Evolutionary conservation across 2,797 vertebrate species (phyloP), one percentile per base, ranked within the genome.

Genomic region (Mastacembelus armatus): DNA sequence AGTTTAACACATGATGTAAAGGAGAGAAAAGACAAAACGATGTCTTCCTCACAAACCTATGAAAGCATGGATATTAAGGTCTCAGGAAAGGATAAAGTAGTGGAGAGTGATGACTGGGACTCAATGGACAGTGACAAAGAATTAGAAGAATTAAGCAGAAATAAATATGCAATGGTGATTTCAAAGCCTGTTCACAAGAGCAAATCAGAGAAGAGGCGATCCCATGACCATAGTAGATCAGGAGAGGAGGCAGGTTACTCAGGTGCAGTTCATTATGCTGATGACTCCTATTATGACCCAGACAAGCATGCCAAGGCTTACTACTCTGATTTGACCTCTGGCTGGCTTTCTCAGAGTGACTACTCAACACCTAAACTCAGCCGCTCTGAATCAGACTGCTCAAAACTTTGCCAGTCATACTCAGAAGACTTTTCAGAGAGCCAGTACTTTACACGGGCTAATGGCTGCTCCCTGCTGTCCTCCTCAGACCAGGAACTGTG

Each of bases 41-140:
- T 99, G 76, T 92, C 96, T 62, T 95, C 96, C 8, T 99, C 98
- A 21, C 98, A 99, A 91, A 99, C 98, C 0, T 99, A 99, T 6
- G 98, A 99, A 86, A 99, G 97, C 86, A 99, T 99, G 97, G 96
- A 99, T 74, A 96, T 98, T 77, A 98, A 97, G 68, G 75, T 95
- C 77, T 92, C 95, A 68, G 89, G 91, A 4, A 90, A 94, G 63
- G 97, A 98, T 32, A 96, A 95, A 91, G 86, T 86, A 80, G 86
- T 84, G 8, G 96, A 96, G 85, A 93, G 95, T 48, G 95, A 94
- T 67, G 93, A 94, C 63, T 98, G 96, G 97, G 96, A 95, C 71
- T 97, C 95, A 21, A 95, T 96, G 89, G 95, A 96, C 86, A 98
- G 96, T 61, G 97, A 98, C 84, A 95, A 94, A 89, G 96, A 98